Evolutionary conservation across 2,797 vertebrate genomes (phyloP), one percentile per base, ranked within the genome.

Genomic region (Lagocephalus sceleratus): DNA sequence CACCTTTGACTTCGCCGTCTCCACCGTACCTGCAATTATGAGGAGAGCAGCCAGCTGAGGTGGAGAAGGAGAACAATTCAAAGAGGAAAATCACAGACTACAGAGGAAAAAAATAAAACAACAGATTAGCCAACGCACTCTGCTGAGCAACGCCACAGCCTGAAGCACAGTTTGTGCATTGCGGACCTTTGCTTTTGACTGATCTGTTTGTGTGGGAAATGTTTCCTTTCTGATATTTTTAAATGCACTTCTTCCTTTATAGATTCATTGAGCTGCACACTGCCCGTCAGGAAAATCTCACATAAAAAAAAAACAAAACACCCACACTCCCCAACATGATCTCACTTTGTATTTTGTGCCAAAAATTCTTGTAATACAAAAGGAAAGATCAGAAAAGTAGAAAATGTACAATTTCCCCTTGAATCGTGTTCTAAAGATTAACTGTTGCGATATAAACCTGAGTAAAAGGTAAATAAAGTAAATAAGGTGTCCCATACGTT

Each of bases 171-270:
- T 47, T 53, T 65, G 56, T 71, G 38, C 47, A 62, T 64, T 41
- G 11, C 17, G 40, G 66, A 75, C 48, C 60, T 66, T 11, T 21
- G 38, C 51, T 71, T 73, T 64, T 6, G 62, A 78, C 79, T 64
- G 76, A 85, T 78, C 72, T 78, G 47, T 79, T 45, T 47, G 51
- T 54, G 62, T 58, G 63, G 54, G 64, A 78, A 63, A 74, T 54
- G 56, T 48, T 78, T 70, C 54, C 62, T 73, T 56, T 79, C 64
- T 83, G 83, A 81, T 83, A 77, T 79, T 84, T 83, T 76, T 62
- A 60, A 79, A 76, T 55, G 58, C 71, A 66, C 29, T 60, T 51
- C 53, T 75, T 75, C 66, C 60, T 80, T 81, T 76, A 73, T 66
- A 79, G 67, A 81, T 73, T 64, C 51, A 77, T 75, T 78, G 78